Evolutionary conservation across 2,113 vertebrate species (phyloP).

Genomic region (Narcine bancroftii): DNA sequence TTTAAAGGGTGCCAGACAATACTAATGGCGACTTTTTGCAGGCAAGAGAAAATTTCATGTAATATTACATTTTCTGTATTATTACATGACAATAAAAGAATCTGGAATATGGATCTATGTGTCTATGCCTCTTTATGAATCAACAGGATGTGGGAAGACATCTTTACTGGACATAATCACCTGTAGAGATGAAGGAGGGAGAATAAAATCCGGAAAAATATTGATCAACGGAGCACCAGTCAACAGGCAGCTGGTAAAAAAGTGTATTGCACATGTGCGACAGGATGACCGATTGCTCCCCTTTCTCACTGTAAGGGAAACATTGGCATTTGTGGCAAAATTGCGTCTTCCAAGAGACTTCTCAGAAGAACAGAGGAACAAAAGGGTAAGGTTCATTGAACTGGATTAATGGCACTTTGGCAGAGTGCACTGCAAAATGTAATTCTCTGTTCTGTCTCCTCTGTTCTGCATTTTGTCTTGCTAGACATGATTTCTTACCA

Average conservation of each 20-base stretch:
- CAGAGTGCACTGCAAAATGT: background rate
- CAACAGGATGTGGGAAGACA: slow-evolving; percentile 73
- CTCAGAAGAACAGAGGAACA: slow-evolving; percentile 73
- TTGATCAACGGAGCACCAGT: slow-evolving; percentile 70
- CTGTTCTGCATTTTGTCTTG: slow-evolving; percentile 38
- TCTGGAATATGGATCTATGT: too few species aligned
- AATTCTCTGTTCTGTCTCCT: background rate
- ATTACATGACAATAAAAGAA: too few species aligned
- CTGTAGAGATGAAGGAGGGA: slow-evolving; percentile 70
- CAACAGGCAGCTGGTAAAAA: slow-evolving; percentile 73
- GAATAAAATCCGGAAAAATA: slow-evolving; percentile 67
- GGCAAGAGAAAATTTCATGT: too few species aligned
- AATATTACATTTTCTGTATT: too few species aligned
- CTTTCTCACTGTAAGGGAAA: slow-evolving; percentile 84
- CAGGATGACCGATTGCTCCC: slow-evolving; percentile 87
- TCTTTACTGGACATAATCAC: slow-evolving; percentile 86
- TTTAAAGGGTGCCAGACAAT: too few species aligned
- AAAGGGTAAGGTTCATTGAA: slow-evolving; percentile 69
- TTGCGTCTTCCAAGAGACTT: slow-evolving; percentile 78
- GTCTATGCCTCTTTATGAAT: background rate
- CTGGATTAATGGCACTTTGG: slow-evolving; percentile 19
- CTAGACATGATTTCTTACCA: slow-evolving; percentile 34
- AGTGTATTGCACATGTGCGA: slow-evolving; percentile 77
- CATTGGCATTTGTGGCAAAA: slow-evolving; percentile 75
- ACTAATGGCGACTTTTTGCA: too few species aligned